Conservation (phyloP, 2,797 vertebrate genomes). For the Phrynocephalus guinanensis region DNA sequence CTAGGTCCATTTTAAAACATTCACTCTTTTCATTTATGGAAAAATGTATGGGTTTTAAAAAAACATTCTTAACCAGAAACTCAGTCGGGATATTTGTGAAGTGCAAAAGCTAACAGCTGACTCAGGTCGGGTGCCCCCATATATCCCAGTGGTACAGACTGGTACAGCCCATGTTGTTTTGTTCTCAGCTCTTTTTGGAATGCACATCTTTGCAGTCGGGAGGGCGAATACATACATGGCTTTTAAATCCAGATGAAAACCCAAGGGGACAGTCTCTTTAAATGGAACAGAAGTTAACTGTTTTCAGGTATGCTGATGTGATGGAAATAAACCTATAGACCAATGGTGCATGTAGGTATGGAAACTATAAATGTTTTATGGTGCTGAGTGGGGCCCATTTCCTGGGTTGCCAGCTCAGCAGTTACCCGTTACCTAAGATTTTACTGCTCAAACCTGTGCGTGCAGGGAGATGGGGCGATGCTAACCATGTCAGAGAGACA, state of each 20-base stretch:
- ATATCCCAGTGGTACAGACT: background rate
- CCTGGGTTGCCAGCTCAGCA: too few relatives aligned
- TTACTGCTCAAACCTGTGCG: too few relatives aligned
- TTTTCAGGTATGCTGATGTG: constrained; percentile 41
- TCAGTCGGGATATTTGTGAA: background rate
- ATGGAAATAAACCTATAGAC: constrained; percentile 26
- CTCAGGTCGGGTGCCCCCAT: background rate
- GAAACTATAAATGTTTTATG: background rate
- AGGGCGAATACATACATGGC: background rate
- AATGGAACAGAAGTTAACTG: constrained; percentile 30
- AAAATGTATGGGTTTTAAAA: too few relatives aligned
- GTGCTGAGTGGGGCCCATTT: too few relatives aligned
- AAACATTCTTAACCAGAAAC: too few relatives aligned
- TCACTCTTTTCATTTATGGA: too few relatives aligned
- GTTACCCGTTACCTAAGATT: too few relatives aligned
- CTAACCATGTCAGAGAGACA: too few relatives aligned
- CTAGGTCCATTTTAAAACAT: too few relatives aligned
- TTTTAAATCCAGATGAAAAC: background rate
- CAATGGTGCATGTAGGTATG: background rate
- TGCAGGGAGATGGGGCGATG: too few relatives aligned
- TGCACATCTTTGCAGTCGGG: background rate
- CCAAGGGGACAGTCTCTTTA: background rate
- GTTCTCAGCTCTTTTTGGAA: background rate
- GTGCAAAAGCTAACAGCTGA: background rate
- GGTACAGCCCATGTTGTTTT: background rate